Percentiles rank a stretch among this genome's conserved stretches.
Conservation (phyloP, 2,797 vertebrate species). For the Enteromius afrohamiltoni region DNA sequence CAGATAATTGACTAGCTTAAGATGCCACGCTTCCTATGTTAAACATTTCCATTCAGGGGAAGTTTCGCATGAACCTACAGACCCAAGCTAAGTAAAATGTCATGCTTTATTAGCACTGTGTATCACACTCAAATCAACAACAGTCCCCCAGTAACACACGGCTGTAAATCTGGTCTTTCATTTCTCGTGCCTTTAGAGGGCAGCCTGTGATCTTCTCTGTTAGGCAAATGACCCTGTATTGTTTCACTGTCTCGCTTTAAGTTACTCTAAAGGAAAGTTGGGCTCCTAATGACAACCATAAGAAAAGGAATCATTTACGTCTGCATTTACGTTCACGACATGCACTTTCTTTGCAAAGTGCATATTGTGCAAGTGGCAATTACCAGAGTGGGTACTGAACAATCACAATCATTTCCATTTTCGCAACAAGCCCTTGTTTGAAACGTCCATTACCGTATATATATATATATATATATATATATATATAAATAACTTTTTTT, state of each 20-base stretch:
- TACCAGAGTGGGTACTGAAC: conserved; percentile 23
- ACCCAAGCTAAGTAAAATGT: conserved; percentile 40
- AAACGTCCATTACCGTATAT: conserved; percentile 10
- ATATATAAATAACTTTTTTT: neutral
- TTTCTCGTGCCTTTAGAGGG: conserved; percentile 5
- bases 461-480: conserved; percentile 6
- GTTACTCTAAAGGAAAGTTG: conserved; percentile 25
- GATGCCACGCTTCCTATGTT: neutral
- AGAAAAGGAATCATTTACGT: conserved; percentile 30
- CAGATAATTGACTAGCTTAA: conserved; percentile 26
- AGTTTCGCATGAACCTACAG: conserved; percentile 12
- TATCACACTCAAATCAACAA: conserved; percentile 18
- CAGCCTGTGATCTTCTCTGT: conserved; percentile 12
- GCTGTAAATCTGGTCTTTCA: conserved; percentile 1
- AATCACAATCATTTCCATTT: conserved; percentile 15
- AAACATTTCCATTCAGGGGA: conserved; percentile 31
- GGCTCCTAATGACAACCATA: neutral
- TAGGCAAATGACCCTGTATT: conserved; percentile 26
- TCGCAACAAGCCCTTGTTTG: conserved; percentile 16
- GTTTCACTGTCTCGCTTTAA: conserved; percentile 17
- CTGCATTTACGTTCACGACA: conserved; percentile 8
- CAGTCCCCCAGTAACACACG: neutral
- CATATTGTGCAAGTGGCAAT: conserved; percentile 32
- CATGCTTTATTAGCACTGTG: conserved; percentile 43
- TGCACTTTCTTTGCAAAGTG: conserved; percentile 4